Evolutionary conservation across 1,140 invertebrate species (phyloP), one percentile per base, ranked within the genome.

Genomic region (Camponotus pennsylvanicus): DNA sequence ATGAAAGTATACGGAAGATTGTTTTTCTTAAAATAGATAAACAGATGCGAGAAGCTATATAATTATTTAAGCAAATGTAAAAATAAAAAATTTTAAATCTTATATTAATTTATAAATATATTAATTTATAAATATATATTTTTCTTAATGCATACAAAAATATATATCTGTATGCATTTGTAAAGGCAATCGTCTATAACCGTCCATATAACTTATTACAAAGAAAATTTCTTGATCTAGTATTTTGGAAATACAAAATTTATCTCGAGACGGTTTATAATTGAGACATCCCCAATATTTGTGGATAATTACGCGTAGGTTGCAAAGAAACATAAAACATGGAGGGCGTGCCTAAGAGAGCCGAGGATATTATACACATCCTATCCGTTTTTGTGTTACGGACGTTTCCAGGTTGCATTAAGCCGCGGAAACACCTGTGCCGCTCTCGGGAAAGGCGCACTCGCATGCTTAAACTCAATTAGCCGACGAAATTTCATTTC

Each of bases 401-500:
- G 70, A 76, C 83, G 79, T 77, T 71, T 84, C 88, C 66, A 59
- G 73, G 52, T 71, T 55, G 70, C 88, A 86, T 89, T 89, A 86
- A 88, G 70, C 49, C 55, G 52, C 55, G 73, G 75, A 85, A 90
- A 85, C 88, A 90, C 89, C 89, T 90, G 89, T 84, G 66, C 69
- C 84, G 61, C 64, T 63, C 63, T 70, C 32, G 79, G 59, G 63
- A 82, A 88, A 86, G 69, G 79, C 49, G 63, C 63, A 67, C 63
- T 86, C 87, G 90, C 90, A 77, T 90, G 92, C 85, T 89, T 71
- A 85, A 87, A 87, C 89, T 91, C 87, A 88, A 92, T 92, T 92
- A 91, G 85, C 89, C 82, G 83, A 86, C 80, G 90, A 89, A 90
- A 92, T 92, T 92, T 90, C 83, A 90, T 91, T 91, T 92, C 75